Percentiles rank a stretch among this genome's conserved stretches.
Conservation (phyloP, 2,888 invertebrate genomes). For the Catocala nupta region DNA sequence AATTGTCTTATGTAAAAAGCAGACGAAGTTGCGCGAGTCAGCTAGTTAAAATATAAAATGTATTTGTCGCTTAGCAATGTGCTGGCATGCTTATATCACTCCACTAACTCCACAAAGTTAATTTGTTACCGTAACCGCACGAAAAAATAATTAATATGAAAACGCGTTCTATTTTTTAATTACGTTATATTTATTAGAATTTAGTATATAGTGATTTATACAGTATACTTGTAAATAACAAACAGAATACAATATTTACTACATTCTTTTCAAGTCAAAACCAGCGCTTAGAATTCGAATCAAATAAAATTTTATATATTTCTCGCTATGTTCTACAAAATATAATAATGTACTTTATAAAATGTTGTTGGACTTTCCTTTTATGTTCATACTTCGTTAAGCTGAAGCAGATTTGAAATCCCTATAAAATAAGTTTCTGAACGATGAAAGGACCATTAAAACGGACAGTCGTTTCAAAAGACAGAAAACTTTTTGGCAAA, state of each 20-base stretch:
- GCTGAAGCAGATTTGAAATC: constrained; percentile 28
- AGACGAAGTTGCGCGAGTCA: too few relatives aligned
- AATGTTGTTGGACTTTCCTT: constrained; percentile 22
- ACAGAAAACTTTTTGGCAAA: constrained; percentile 15
- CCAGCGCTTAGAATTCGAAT: background rate
- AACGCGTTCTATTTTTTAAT: too few relatives aligned
- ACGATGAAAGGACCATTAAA: constrained; percentile 13
- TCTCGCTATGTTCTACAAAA: background rate
- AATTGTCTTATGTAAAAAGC: too few relatives aligned
- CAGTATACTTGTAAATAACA: background rate
- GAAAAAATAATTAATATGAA: too few relatives aligned
- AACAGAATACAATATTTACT: background rate
- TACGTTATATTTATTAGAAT: too few relatives aligned
- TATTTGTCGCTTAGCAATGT: too few relatives aligned
- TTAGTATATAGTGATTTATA: too few relatives aligned
- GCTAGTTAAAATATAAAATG: too few relatives aligned
- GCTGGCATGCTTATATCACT: too few relatives aligned
- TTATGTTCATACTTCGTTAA: constrained; percentile 25
- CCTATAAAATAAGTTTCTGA: constrained; percentile 21
- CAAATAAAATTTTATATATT: constrained; percentile 5
- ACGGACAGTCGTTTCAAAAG: constrained; percentile 16
- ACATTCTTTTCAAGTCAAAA: background rate
- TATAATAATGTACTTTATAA: constrained; percentile 22
- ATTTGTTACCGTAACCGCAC: too few relatives aligned
- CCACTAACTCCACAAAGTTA: too few relatives aligned